These are phyloP conservation scores for Philereme vetulata DNA, from an alignment of 2,888 invertebrate species.

Conservation along the genomic window DNA sequence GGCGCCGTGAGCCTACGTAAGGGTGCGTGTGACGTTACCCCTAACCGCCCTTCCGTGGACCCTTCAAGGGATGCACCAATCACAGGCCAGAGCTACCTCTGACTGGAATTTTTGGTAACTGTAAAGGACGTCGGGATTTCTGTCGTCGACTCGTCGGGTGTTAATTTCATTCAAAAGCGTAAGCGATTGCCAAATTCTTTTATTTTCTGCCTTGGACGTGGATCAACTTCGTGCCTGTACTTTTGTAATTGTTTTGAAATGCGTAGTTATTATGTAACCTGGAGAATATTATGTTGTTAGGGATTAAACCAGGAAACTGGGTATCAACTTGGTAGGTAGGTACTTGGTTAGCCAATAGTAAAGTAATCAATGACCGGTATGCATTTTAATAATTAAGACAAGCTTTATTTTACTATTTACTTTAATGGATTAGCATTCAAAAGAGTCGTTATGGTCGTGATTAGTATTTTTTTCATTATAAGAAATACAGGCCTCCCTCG, in stretches of 20 bases:
- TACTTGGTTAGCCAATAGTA: neutral
- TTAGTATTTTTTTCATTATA: constrained; percentile 14
- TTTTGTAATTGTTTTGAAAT: constrained; percentile 3
- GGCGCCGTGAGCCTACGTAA: constrained; percentile 34
- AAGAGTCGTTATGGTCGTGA: neutral
- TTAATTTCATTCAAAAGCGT: constrained; percentile 22
- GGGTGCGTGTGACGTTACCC: constrained; percentile 40
- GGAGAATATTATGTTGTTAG: neutral
- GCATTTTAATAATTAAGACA: neutral
- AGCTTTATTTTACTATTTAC: neutral
- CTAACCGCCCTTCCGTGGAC: constrained; percentile 42
- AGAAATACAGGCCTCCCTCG: constrained; percentile 24
- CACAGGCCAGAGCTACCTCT: constrained; percentile 37
- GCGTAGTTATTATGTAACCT: constrained; percentile 7
- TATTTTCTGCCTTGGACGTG: constrained; percentile 25
- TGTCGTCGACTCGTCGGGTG: constrained; percentile 19
- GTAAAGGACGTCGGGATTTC: constrained; percentile 23
- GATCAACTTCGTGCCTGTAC: constrained; percentile 18
- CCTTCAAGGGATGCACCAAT: constrained; percentile 48
- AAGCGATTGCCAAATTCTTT: constrained; percentile 33
- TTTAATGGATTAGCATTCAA: neutral
- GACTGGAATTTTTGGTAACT: constrained; percentile 35
- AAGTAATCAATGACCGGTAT: neutral
- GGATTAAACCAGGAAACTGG: constrained; percentile 5
- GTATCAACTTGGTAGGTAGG: neutral